Conservation (phyloP, 2,113 vertebrate genomes). For the Desmodus rotundus region DNA sequence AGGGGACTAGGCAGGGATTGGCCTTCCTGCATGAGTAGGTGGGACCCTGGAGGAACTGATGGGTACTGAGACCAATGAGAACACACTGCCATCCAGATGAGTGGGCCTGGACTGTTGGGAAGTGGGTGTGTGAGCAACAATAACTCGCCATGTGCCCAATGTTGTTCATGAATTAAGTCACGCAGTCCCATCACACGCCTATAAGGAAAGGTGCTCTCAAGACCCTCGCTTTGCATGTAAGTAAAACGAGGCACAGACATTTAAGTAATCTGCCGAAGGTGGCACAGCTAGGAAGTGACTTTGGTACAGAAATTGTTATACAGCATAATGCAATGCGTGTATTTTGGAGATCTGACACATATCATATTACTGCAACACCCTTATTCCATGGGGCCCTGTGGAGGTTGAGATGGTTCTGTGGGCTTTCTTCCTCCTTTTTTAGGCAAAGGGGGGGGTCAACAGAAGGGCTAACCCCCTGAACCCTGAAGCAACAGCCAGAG, state of each 20-base stretch:
- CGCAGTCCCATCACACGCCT: neutral
- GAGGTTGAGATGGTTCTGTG: neutral
- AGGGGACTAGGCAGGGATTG: neutral
- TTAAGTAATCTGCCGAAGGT: neutral
- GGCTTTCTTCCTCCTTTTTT: neutral
- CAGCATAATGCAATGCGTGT: rapidly evolving
- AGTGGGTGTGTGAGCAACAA: neutral
- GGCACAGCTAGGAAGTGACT: neutral
- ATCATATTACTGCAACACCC: rapidly evolving
- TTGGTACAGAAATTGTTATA: rapidly evolving
- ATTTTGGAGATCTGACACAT: rapidly evolving
- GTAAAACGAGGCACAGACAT: neutral
- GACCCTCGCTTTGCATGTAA: neutral
- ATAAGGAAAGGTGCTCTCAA: neutral
- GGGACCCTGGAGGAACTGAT: no score
- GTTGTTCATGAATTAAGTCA: neutral
- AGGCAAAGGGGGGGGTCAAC: neutral
- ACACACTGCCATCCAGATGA: no score
- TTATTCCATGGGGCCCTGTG: rapidly evolving
- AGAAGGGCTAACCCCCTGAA: neutral
- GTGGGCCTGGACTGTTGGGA: no score
- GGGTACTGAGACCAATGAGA: neutral
- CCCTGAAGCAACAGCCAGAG: neutral
- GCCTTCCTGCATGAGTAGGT: neutral
- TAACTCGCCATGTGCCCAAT: neutral